Base-by-base conservation (phyloP, 2,113 vertebrate genomes). In the Siniperca chuatsi region DNA sequence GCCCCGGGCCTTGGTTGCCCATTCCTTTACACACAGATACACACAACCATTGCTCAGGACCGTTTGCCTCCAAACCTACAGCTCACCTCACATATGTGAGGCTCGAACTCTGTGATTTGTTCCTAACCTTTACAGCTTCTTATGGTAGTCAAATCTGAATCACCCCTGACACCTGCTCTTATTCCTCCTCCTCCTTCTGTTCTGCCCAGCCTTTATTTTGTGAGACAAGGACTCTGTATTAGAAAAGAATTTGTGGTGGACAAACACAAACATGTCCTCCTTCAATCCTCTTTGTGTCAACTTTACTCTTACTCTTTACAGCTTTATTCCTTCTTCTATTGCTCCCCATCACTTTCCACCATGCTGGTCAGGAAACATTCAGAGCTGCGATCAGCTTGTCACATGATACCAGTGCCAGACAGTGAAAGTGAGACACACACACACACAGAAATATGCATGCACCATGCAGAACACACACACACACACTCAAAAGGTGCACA, bases 331-430 rank as follows among this genome's bases (percentile, higher is more conserved):
- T 68, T 33, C 48, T 55, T 10, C 42, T 18, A 29, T 25, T 23
- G 11, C 64, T 40, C 50, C 16, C n/a, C 4, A 33, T 67, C 12
- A 6, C 25, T n/a, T 60, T 62, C 68, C 64, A 79, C 29, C n/a
- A 50, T 8, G 11, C 44, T 25, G 25, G 4, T 77, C 33, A 69
- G 55, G 33, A 76, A 46, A 82, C 42, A 16, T 52, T 69, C 54
- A 9, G 33, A 44, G 54, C 52, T 52, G 54, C 2, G 1, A 68
- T 65, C 29, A 69, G 33, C 61, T 33, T 29, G 60, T 72, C 83
- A 86, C 60, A 75, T 81, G 80, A 83, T 33, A 67, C 71, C 23
- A 40, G 66, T 75, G 61, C 83, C 70, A 65, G 78, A 82, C 84
- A 65, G 75, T 40, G 83, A 75, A 78, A 84, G 44, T 71, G 29